A percentile compares a stretch with the other conserved stretches of the same genome.
Evolutionary conservation across 2,797 vertebrate species (phyloP).

Genomic region (Smutsia gigantea): DNA sequence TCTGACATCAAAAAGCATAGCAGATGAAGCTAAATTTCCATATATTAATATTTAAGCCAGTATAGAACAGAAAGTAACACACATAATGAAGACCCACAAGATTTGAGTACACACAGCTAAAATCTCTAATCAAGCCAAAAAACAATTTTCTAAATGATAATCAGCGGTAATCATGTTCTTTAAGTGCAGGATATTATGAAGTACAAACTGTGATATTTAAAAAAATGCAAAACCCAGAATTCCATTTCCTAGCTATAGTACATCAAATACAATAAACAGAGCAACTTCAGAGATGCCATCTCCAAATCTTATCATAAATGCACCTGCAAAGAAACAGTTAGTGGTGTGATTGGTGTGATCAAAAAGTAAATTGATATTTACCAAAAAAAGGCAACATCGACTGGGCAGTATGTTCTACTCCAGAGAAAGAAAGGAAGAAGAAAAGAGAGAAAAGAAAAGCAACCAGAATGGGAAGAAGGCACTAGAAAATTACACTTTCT

Average conservation of each 20-base stretch:
- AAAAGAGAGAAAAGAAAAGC: background rate
- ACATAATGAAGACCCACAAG: constrained; percentile 74
- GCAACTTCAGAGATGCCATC: background rate
- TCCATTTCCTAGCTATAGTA: background rate
- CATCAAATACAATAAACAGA: background rate
- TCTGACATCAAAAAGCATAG: constrained; percentile 78
- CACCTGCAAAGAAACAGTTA: background rate
- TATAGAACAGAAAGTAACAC: constrained; percentile 54
- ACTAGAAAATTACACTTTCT: background rate
- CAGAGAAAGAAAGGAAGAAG: background rate
- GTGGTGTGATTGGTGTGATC: background rate
- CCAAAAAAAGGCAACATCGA: background rate
- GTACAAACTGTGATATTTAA: constrained; percentile 48
- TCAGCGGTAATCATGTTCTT: constrained; percentile 75
- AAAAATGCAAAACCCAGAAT: constrained; percentile 36
- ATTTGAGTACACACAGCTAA: constrained; percentile 64
- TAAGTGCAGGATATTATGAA: constrained; percentile 68
- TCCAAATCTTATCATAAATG: background rate
- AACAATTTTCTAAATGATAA: constrained; percentile 79
- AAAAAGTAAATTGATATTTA: background rate
- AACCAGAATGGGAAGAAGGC: background rate
- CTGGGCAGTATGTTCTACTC: background rate
- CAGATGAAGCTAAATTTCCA: constrained; percentile 79
- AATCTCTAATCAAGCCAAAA: constrained; percentile 79
- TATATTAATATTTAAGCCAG: constrained; percentile 82